phyloP scores from a whole-genome alignment of 2,113 vertebrate species.

The Phaethornis superciliosus region DNA sequence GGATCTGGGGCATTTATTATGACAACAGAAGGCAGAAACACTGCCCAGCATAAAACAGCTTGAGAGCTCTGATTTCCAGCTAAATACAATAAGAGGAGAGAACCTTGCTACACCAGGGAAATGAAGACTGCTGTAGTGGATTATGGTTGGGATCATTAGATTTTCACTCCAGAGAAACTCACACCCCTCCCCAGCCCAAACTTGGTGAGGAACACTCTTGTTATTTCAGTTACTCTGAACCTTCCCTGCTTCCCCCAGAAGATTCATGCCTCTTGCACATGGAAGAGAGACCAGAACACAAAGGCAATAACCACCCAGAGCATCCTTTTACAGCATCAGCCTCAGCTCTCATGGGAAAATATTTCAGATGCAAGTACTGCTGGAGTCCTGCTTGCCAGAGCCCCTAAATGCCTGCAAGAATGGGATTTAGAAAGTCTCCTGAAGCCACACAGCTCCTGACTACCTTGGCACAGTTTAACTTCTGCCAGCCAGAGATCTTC shows the following conservation, averaged over 20 bases:
- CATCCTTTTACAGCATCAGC: not conserved
- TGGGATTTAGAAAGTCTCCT: not conserved
- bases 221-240: not conserved
- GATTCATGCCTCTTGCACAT: rapidly evolving
- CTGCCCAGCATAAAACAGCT: not conserved
- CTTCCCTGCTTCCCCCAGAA: not conserved
- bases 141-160: conserved; percentile 3
- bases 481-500: not conserved
- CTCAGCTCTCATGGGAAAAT: not conserved
- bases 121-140: conserved; percentile 21
- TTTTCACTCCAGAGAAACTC: not conserved
- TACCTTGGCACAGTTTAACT: not conserved
- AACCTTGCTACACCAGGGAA: conserved; percentile 17
- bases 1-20: conserved; percentile 23
- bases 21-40: not conserved
- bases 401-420: not conserved
- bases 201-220: not conserved
- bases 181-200: not conserved
- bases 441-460: not conserved
- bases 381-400: not conserved
- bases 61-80: not conserved
- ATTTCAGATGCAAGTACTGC: not conserved
- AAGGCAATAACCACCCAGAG: not conserved
- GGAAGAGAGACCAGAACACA: not conserved
- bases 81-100: conserved; percentile 40